Evolutionary conservation across 2,113 vertebrate species (phyloP), one percentile per base, ranked within the genome.

Genomic region (Callionymus lyra): DNA sequence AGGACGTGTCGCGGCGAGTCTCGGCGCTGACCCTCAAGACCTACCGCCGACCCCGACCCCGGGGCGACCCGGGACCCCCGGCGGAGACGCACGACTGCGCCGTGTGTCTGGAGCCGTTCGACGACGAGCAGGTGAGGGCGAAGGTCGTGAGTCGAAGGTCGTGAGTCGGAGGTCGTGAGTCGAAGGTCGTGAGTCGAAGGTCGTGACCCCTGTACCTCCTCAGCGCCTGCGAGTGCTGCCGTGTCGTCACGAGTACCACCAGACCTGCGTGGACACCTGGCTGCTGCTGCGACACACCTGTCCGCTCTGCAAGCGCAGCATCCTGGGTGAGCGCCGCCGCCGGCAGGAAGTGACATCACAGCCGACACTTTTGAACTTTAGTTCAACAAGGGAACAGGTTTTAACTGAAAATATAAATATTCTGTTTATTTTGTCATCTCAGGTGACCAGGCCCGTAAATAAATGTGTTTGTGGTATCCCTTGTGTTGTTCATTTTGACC

Each of bases 201-300:
- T n/a, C n/a, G n/a, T n/a, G n/a, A n/a, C 2, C 10, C 14, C 10
- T 43, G 10, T 6, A 1, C 2, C 12, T 41, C 15, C 19, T 10
- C 51, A 96, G 93, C 93, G 91, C 84, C 80, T 97, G 47, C 85
- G 93, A 21, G 92, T 95, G 52, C 77, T 97, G 50, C 94, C 93
- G 0, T 97, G 94, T 64, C 86, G 76, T 16, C 94, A 97, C 0
- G 93, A 96, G 70, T 95, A 94, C 64, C 94, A 97, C 80, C 84
- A 88, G 18, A 91, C 95, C 50, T 96, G 94, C 0, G 90, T 97
- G 56, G 94, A 97, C 47, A 91, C 90, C 46, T 97, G 94, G 94
- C 85, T 96, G 32, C 82, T 96, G 47, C 83, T 91, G 66, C 93
- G 90, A 63, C 93, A 94, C 76, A 96, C 93, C 48, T 97, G 94